Base-by-base conservation (phyloP, 2,888 invertebrate genomes). In the Antheraea yamamai region DNA sequence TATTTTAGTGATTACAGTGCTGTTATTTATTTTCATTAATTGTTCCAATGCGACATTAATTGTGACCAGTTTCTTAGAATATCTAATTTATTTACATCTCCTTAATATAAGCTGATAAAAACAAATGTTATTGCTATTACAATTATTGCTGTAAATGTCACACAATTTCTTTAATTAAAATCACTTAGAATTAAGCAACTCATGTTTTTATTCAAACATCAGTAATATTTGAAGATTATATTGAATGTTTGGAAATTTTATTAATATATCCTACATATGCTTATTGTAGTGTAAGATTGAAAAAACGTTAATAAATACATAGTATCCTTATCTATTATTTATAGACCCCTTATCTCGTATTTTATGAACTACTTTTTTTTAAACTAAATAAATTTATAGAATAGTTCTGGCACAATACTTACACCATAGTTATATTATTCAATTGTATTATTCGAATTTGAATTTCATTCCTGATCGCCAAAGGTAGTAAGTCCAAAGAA, bases 11-110 rank as follows among this genome's bases (percentile, higher is more conserved):
- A 90, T 89, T 91, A 89, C 88, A 90, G 87, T 83, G 80, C 85
- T 89, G 87, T 88, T 92, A 92, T 93, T 92, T 92, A 91, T 92
- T 91, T 84, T 77, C 78, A 77, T 78, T 83, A 82, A 86, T 89
- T 91, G 84, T 88, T 87, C 85, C 83, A 78, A 82, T 82, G 79
- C 84, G 83, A 85, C 58, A 4, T 55, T 18, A 55, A 58, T 58
- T 20, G 72, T 35, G 66, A 75, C 73, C 55, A 71, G 39, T 72
- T 74, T 72, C 76, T 75, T 64, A 73, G 39, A 75, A 77, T 73
- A 73, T 77, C 73, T 79, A 61, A 61, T 61, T 61, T 23, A 61
- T 61, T 23, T 61, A 61, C 61, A 61, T 61, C 23, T 23, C 7
- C 23, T 61, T 61, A 61, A 61, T 61, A 12, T 61, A 61, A 23